These are phyloP conservation scores for Scatophagus argus DNA, from an alignment of 2,113 vertebrate genomes.

Conservation along the genomic window DNA sequence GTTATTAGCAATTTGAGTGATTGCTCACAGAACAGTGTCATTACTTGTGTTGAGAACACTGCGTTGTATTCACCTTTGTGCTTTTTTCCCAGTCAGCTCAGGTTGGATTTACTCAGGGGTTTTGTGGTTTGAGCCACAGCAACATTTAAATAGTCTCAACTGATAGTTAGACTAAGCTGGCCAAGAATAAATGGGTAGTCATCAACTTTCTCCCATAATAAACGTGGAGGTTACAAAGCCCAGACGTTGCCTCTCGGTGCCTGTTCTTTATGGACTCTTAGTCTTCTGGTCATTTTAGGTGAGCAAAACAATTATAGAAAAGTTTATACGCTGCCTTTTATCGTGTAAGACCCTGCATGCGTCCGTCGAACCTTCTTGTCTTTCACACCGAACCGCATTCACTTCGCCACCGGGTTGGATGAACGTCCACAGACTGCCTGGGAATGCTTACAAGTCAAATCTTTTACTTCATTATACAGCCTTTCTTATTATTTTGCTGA, in stretches of 20 bases:
- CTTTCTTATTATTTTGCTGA: neutral
- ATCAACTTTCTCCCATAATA: conserved; percentile 62
- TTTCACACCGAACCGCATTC: neutral
- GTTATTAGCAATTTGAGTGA: conserved; percentile 33
- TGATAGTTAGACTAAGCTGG: conserved; percentile 53
- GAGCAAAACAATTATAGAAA: neutral
- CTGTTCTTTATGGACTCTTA: conserved; percentile 6
- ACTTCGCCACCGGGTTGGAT: neutral
- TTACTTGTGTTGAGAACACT: conserved; percentile 46
- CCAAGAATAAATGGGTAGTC: conserved; percentile 51
- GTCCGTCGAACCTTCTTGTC: neutral
- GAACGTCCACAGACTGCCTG: neutral
- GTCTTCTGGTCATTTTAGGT: neutral
- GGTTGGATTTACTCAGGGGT: conserved; percentile 40
- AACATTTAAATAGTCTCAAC: conserved; percentile 43
- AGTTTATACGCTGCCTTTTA: neutral
- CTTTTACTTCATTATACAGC: neutral
- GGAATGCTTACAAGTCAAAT: neutral
- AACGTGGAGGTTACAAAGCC: conserved; percentile 41
- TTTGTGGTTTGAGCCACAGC: conserved; percentile 48
- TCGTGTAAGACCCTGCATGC: neutral
- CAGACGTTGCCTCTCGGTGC: conserved; percentile 1
- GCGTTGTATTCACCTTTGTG: conserved; percentile 39
- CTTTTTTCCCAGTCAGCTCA: conserved; percentile 10
- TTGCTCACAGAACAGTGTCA: conserved; percentile 34